Evolutionary conservation across 2,888 invertebrate genomes (phyloP).

Genomic region (Julus scandinavius): DNA sequence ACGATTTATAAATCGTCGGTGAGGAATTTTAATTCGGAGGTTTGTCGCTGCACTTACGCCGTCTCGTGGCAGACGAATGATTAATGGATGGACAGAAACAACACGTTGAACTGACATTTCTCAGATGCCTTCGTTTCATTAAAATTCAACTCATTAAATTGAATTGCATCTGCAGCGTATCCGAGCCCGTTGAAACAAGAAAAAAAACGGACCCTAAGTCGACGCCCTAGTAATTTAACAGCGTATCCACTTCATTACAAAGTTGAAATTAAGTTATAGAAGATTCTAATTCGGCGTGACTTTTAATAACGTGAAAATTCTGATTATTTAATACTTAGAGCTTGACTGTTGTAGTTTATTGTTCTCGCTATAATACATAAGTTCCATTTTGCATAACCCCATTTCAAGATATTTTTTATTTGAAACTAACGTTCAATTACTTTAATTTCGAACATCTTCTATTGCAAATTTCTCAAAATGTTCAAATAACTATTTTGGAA

Average conservation of each 20-base stretch:
- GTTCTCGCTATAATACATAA: no score
- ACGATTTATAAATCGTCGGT: conserved; percentile 36
- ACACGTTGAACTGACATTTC: conserved; percentile 36
- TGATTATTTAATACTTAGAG: neutral
- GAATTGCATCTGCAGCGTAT: neutral
- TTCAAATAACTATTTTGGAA: no score
- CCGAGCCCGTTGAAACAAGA: neutral
- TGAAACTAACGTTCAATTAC: no score
- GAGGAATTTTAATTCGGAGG: conserved; percentile 40
- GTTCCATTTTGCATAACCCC: no score
- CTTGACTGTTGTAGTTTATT: neutral
- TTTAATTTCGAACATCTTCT: no score
- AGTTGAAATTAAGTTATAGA: neutral
- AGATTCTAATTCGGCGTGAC: neutral
- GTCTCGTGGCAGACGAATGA: conserved; percentile 30
- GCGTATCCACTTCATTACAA: neutral
- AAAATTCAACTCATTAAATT: conserved; percentile 34
- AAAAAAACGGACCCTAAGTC: neutral
- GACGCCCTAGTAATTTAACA: conserved; percentile 34
- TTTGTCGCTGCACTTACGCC: conserved; percentile 42
- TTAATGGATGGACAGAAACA: conserved; percentile 18
- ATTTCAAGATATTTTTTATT: no score
- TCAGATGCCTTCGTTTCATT: conserved; percentile 36
- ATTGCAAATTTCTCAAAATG: no score
- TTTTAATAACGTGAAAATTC: neutral